Percentiles rank a stretch among this genome's conserved stretches.
These are phyloP conservation scores for Scaptomyza polygonia DNA, from an alignment of 2,888 invertebrate genomes.

Conservation along the genomic window DNA sequence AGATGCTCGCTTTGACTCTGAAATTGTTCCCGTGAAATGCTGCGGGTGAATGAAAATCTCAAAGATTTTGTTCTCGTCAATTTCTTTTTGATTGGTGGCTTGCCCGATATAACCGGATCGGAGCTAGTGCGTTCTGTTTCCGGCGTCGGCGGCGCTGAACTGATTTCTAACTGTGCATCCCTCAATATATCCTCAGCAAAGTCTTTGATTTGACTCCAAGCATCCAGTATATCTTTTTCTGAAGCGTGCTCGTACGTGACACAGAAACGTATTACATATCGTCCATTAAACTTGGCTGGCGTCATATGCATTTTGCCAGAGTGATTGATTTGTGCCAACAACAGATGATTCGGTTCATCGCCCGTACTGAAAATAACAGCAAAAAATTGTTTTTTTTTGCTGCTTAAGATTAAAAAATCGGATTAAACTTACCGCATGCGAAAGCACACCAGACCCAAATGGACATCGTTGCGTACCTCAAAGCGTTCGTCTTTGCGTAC, in stretches of 20 bases:
- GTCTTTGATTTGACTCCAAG: constrained; percentile 87
- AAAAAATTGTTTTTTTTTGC: background rate
- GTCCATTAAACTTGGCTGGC: constrained; percentile 90
- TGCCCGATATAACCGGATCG: constrained; percentile 74
- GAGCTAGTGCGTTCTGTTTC: constrained; percentile 76
- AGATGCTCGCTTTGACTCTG: constrained; percentile 83
- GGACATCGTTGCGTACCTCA: constrained; percentile 91
- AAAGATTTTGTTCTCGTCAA: constrained; percentile 83
- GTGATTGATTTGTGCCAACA: constrained; percentile 92
- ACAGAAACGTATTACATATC: constrained; percentile 92
- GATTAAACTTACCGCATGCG: constrained; percentile 85
- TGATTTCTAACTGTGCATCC: constrained; percentile 76
- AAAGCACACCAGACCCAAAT: constrained; percentile 91
- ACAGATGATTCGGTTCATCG: constrained; percentile 90
- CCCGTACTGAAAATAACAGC: constrained; percentile 85
- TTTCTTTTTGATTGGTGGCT: constrained; percentile 82
- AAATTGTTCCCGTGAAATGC: constrained; percentile 84
- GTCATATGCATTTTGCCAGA: constrained; percentile 95
- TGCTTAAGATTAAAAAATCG: background rate
- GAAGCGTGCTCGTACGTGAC: constrained; percentile 91
- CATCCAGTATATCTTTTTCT: constrained; percentile 89
- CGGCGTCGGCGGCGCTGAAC: constrained; percentile 74
- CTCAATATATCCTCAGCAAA: constrained; percentile 87
- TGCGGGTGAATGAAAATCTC: constrained; percentile 84
- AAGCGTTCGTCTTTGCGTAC: constrained; percentile 90